Conservation (phyloP, 2,888 invertebrate genomes). For the Teleiodes luculella region DNA sequence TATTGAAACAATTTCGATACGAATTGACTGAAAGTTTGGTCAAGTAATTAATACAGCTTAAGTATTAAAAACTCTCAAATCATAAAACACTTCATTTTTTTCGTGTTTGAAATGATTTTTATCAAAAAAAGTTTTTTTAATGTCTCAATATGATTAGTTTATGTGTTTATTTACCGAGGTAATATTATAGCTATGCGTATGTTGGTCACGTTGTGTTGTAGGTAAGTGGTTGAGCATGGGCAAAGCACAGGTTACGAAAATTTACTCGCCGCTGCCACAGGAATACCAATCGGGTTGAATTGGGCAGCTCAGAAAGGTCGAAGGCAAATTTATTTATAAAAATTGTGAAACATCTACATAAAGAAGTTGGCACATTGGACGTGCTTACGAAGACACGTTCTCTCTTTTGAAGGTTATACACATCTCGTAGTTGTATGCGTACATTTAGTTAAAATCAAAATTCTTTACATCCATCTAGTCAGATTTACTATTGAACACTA, state of each 20-base stretch:
- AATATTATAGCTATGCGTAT: slow-evolving; percentile 27
- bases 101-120: too few species aligned
- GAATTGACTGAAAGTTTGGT: too few species aligned
- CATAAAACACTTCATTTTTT: too few species aligned
- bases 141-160: too few species aligned
- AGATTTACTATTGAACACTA: too few species aligned
- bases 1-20: too few species aligned
- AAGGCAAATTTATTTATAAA: slow-evolving; percentile 73
- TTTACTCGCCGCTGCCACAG: slow-evolving; percentile 53
- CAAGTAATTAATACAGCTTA: too few species aligned
- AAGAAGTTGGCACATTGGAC: slow-evolving; percentile 74
- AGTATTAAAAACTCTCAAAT: too few species aligned
- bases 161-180: too few species aligned
- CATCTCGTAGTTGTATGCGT: slow-evolving; percentile 53
- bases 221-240: slow-evolving; percentile 30
- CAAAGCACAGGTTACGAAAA: slow-evolving; percentile 69
- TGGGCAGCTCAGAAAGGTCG: slow-evolving; percentile 74
- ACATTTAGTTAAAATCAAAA: too few species aligned
- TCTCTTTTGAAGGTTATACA: slow-evolving; percentile 74
- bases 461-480: too few species aligned
- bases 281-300: slow-evolving; percentile 74
- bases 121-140: neutral
- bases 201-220: slow-evolving; percentile 49
- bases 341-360: slow-evolving; percentile 69
- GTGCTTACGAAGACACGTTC: slow-evolving; percentile 67